These are phyloP conservation scores for Anser cygnoides DNA, from an alignment of 2,113 vertebrate species.

Conservation along the genomic window DNA sequence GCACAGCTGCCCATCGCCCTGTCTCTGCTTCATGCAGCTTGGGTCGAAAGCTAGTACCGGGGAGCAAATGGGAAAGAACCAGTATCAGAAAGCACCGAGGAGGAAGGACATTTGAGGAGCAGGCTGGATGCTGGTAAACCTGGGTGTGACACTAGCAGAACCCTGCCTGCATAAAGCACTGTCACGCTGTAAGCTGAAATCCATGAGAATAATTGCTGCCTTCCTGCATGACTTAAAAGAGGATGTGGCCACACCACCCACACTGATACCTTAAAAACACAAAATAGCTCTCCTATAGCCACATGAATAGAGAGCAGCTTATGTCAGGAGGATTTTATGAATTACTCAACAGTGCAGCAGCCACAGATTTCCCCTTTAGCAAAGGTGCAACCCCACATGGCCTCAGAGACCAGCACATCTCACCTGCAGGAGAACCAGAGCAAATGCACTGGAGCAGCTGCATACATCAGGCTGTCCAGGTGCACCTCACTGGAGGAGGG, in stretches of 20 bases:
- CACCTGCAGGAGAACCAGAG: background rate
- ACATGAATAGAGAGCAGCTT: background rate
- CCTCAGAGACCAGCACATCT: background rate
- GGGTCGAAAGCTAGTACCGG: background rate
- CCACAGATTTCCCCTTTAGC: background rate
- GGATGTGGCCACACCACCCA: slow-evolving; percentile 9
- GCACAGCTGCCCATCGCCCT: background rate
- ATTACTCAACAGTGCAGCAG: background rate
- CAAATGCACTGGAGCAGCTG: background rate
- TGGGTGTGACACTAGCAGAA: background rate
- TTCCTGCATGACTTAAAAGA: background rate
- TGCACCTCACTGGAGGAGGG: background rate
- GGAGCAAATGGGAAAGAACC: background rate
- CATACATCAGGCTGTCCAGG: background rate
- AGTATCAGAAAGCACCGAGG: background rate
- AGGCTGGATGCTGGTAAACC: background rate
- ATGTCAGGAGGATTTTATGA: background rate
- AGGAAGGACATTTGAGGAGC: background rate
- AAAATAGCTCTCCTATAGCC: background rate
- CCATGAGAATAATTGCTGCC: background rate
- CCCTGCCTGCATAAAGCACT: background rate
- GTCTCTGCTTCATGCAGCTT: background rate
- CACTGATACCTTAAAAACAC: background rate
- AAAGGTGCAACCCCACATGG: background rate
- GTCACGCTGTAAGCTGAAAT: background rate